A percentile compares a stretch with the other conserved stretches of the same genome.
Evolutionary conservation across 2,797 vertebrate species (phyloP).

Genomic region (Danionella dracula): DNA sequence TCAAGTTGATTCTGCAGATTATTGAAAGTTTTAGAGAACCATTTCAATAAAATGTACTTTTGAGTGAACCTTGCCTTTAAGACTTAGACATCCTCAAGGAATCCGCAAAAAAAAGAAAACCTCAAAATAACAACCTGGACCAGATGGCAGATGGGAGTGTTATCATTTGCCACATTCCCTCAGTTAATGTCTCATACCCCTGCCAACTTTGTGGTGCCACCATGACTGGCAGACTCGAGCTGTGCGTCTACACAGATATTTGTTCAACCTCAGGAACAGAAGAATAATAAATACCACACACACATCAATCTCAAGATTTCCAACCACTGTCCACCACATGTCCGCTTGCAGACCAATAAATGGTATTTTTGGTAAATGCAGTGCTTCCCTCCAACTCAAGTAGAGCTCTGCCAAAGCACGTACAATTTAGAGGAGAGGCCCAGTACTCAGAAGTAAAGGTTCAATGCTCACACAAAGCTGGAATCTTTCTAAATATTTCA

Average conservation of each 20-base stretch:
- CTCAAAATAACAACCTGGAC: slow-evolving; percentile 24
- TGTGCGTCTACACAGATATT: slow-evolving; percentile 24
- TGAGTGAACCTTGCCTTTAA: background rate
- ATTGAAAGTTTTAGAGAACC: no score
- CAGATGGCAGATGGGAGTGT: slow-evolving; percentile 18
- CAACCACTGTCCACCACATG: slow-evolving; percentile 43
- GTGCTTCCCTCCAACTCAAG: background rate
- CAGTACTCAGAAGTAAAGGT: no score
- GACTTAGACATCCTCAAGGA: background rate
- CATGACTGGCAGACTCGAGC: slow-evolving; percentile 11
- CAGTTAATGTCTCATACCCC: slow-evolving; percentile 10
- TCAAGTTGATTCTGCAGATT: no score
- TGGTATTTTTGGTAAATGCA: slow-evolving; percentile 24
- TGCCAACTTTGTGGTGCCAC: slow-evolving; percentile 39
- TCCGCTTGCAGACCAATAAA: slow-evolving; percentile 34
- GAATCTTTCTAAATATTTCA: background rate
- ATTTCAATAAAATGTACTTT: no score
- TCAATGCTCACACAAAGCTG: no score
- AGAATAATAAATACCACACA: slow-evolving; percentile 42
- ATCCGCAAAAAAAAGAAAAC: slow-evolving; percentile 1
- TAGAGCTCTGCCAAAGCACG: background rate
- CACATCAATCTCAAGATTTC: slow-evolving; percentile 29
- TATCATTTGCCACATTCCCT: slow-evolving; percentile 29
- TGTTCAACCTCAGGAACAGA: slow-evolving; percentile 43
- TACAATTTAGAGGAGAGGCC: no score